A percentile compares a stretch with the other conserved stretches of the same genome.
Conservation (phyloP, 2,797 vertebrate species). For the Muscicapa comitata region DNA sequence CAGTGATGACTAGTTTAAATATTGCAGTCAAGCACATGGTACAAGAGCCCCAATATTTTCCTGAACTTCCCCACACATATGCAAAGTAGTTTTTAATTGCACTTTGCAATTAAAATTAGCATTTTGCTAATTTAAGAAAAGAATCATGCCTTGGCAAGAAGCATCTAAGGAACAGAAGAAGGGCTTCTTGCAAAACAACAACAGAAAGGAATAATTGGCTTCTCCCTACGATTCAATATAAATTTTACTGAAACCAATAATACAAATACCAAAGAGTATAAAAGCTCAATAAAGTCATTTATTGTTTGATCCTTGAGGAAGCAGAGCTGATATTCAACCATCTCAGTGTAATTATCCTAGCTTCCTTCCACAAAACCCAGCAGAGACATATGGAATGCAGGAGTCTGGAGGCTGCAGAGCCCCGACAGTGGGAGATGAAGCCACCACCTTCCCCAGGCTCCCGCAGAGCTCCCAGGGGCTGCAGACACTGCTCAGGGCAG, state of each 20-base stretch:
- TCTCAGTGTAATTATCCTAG: not conserved
- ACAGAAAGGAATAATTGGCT: not conserved
- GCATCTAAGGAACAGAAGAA: not conserved
- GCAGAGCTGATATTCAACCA: not conserved
- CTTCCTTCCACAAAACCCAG: not conserved
- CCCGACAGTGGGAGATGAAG: too few species aligned
- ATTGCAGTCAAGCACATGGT: not conserved
- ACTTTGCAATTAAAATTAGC: not conserved
- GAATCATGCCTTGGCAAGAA: not conserved
- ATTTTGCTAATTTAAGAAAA: constrained; percentile 17
- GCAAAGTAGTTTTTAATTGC: not conserved
- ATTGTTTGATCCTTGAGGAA: not conserved
- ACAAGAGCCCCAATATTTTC: constrained; percentile 8
- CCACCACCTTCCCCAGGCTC: not conserved
- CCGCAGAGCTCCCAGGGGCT: not conserved
- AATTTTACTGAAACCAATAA: not conserved
- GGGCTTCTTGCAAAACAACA: not conserved
- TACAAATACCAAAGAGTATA: not conserved
- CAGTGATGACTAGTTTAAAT: not conserved
- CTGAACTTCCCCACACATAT: not conserved
- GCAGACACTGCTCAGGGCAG: not conserved
- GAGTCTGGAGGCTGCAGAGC: not conserved
- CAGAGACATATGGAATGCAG: not conserved
- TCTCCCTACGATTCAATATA: not conserved
- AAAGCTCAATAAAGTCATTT: not conserved